Conservation (phyloP, 2,888 invertebrate genomes). For the Epinotia bilunana region DNA sequence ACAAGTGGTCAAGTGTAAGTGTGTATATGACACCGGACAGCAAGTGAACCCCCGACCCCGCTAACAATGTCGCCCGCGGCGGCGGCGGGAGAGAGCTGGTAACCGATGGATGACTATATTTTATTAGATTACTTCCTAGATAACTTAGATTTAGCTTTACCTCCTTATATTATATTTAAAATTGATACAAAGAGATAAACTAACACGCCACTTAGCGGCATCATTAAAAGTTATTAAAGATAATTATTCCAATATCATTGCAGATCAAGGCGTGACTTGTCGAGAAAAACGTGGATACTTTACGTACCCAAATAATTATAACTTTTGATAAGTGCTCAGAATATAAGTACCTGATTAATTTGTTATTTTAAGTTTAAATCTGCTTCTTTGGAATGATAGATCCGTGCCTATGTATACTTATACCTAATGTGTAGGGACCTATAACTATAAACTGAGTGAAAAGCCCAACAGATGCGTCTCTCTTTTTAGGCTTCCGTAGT, state of each 20-base stretch:
- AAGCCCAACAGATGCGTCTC: too few species aligned
- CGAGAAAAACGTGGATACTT: slow-evolving; percentile 23
- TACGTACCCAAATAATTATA: slow-evolving; percentile 4
- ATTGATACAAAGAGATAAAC: too few species aligned
- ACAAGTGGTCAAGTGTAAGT: slow-evolving; percentile 22
- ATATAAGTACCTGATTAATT: not conserved
- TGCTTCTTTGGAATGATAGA: too few species aligned
- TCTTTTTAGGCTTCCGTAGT: too few species aligned
- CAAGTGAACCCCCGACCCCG: slow-evolving; percentile 38
- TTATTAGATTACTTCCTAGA: slow-evolving; percentile 16
- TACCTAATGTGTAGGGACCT: too few species aligned
- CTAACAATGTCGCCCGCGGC: slow-evolving; percentile 32
- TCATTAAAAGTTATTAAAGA: slow-evolving; percentile 34
- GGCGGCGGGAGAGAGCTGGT: slow-evolving; percentile 15
- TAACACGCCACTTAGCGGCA: slow-evolving; percentile 19
- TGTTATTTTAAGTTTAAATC: not conserved
- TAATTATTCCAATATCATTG: slow-evolving; percentile 27
- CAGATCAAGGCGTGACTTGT: slow-evolving; percentile 24
- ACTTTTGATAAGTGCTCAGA: not conserved
- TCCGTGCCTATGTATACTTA: too few species aligned
- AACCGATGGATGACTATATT: slow-evolving; percentile 23
- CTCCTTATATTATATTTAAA: not conserved
- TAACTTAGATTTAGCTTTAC: slow-evolving; percentile 8
- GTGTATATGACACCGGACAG: slow-evolving; percentile 23
- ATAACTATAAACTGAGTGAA: too few species aligned